Evolutionary conservation across 2,888 invertebrate species (phyloP), one percentile per base, ranked within the genome.

Genomic region (Drosophila greeni): DNA sequence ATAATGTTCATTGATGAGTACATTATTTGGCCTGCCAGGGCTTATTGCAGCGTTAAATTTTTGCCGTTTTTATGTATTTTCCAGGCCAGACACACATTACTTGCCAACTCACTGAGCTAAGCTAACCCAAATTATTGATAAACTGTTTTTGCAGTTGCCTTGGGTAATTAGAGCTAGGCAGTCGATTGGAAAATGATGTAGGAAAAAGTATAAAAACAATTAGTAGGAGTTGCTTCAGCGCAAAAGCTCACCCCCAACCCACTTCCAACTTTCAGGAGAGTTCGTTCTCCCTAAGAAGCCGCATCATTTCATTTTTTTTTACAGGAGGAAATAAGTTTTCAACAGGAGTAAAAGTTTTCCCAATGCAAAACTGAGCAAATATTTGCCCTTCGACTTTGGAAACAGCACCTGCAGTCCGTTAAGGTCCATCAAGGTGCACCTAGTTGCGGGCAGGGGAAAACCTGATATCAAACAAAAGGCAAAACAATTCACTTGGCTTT

Each of bases 41-140:
- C 48, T 64, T 65, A 83, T 49, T 75, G 76, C 75, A 81, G 74
- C 71, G 76, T 70, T 36, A 69, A 78, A 78, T 74, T 62, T 67
- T 39, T 61, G 26, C 65, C 55, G 66, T 67, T 75, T 76, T 82
- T 81, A 61, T 73, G 18, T 20, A 47, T 47, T 68, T 66, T 53
- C 59, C 39, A 61, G 55, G 65, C 14, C 40, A 26, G 37, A 18
- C 39, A 56, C 73, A 64, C 62, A 77, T 75, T 52, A 77, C 68
- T 81, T 78, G 80, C 83, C 77, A 74, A 76, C 70, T 76, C 80
- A 80, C 53, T 78, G 83, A 80, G 67, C 83, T 71, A 75, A 74
- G 65, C 70, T 58, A 52, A 76, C 60, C 69, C 20, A 49, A 69
- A 73, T 61, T 75, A 68, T 76, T 76, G 73, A 70, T 79, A 74